Conservation (phyloP, 2,113 vertebrate genomes). For the Maccullochella peelii region DNA sequence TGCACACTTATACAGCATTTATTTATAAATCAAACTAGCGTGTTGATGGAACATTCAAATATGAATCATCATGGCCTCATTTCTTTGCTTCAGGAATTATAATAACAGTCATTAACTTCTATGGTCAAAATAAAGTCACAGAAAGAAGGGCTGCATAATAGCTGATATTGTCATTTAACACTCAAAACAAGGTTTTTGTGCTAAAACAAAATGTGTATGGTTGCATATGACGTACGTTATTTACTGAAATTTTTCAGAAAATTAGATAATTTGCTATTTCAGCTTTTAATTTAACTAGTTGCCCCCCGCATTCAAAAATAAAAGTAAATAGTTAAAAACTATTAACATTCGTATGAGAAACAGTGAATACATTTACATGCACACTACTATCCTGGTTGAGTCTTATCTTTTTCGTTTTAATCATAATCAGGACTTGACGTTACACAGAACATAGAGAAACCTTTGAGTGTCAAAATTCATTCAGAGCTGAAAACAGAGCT, state of each 20-base stretch:
- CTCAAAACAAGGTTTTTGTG: background rate
- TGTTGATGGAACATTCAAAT: slow-evolving; percentile 34
- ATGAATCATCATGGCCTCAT: slow-evolving; percentile 33
- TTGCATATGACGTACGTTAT: background rate
- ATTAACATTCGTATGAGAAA: background rate
- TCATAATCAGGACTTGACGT: background rate
- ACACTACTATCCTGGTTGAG: background rate
- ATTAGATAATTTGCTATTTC: background rate
- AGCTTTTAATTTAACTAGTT: background rate
- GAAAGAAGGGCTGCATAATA: background rate
- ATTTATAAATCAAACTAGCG: slow-evolving; percentile 27
- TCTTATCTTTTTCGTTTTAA: background rate
- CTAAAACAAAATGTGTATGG: background rate
- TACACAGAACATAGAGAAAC: background rate
- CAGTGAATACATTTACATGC: background rate
- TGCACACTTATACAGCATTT: background rate
- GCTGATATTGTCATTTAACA: background rate
- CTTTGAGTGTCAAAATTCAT: background rate
- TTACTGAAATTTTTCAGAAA: background rate
- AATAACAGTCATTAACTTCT: slow-evolving; percentile 7
- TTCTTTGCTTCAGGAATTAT: slow-evolving; percentile 1
- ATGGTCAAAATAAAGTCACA: slow-evolving; percentile 25
- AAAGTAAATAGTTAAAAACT: background rate
- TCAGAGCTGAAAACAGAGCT: too few relatives aligned
- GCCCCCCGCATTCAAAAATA: background rate